phyloP scores from a whole-genome alignment of 2,797 vertebrate species.

The Schizothorax lantsangensis region DNA sequence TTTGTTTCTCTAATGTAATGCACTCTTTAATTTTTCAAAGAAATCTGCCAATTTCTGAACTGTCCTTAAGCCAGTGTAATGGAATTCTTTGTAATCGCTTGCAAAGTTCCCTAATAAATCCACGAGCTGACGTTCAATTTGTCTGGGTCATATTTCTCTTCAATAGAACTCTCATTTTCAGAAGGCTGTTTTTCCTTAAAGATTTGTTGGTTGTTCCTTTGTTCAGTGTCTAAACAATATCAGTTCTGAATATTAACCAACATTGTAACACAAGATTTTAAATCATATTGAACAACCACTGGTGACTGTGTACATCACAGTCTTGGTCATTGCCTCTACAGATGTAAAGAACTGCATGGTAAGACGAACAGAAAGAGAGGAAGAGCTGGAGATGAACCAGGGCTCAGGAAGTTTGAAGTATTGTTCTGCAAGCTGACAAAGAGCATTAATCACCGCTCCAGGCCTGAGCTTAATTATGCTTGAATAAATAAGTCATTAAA shows the following conservation, averaged over 20 bases:
- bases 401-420: constrained; percentile 38
- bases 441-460: constrained; percentile 75
- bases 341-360: background rate
- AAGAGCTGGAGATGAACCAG: constrained; percentile 6
- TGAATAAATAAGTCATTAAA: constrained; percentile 81
- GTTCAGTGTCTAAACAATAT: background rate
- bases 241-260: background rate
- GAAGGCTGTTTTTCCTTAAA: background rate
- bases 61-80: background rate
- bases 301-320: background rate
- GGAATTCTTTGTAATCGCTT: background rate
- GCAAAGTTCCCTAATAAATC: background rate
- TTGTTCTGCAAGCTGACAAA: constrained; percentile 71
- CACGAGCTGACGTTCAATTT: background rate
- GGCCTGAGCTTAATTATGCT: constrained; percentile 77
- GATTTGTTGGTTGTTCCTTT: background rate
- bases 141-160: background rate
- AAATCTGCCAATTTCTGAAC: background rate
- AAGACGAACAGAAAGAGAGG: background rate
- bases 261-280: background rate
- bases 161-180: background rate
- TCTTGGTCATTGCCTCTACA: background rate
- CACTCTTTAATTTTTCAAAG: background rate
- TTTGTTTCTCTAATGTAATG: background rate
- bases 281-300: background rate